phyloP scores from a whole-genome alignment of 2,113 vertebrate species.

The Pongo abelii region DNA sequence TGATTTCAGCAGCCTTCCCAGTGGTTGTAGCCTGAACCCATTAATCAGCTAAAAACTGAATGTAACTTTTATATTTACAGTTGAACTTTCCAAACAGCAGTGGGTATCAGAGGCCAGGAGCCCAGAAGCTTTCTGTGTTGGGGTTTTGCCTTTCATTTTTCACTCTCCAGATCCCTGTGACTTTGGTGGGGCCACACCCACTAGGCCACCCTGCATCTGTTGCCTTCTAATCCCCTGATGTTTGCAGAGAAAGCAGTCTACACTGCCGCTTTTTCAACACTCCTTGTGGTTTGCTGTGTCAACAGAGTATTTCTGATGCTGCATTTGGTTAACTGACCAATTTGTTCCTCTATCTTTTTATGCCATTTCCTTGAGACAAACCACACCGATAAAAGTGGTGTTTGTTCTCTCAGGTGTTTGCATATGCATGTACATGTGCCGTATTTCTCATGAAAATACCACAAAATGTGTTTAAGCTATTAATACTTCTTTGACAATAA shows the following conservation, averaged over 20 bases:
- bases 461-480: background rate
- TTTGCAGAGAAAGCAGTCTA: background rate
- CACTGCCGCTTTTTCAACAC: slow-evolving; percentile 12
- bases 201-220: slow-evolving; percentile 37
- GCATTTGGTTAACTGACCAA: slow-evolving; percentile 73
- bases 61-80: background rate
- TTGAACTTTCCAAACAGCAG: slow-evolving; percentile 13
- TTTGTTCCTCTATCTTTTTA: slow-evolving; percentile 65
- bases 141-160: background rate
- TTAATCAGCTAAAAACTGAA: background rate
- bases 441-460: slow-evolving; percentile 26
- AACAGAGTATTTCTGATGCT: slow-evolving; percentile 33
- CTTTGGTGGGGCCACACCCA: slow-evolving; percentile 4
- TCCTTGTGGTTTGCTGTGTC: slow-evolving; percentile 70
- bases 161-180: background rate
- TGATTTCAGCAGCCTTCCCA: background rate
- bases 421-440: fast-evolving
- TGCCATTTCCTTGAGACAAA: slow-evolving; percentile 66
- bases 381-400: slow-evolving; percentile 37
- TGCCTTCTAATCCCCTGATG: background rate
- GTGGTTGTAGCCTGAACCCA: background rate
- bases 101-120: background rate
- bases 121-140: background rate
- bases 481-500: background rate
- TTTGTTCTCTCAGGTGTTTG: slow-evolving; percentile 53